A percentile compares a stretch with the other conserved stretches of the same genome.
Evolutionary conservation across 2,113 vertebrate species (phyloP).

Genomic region (Lasiurus cinereus): DNA sequence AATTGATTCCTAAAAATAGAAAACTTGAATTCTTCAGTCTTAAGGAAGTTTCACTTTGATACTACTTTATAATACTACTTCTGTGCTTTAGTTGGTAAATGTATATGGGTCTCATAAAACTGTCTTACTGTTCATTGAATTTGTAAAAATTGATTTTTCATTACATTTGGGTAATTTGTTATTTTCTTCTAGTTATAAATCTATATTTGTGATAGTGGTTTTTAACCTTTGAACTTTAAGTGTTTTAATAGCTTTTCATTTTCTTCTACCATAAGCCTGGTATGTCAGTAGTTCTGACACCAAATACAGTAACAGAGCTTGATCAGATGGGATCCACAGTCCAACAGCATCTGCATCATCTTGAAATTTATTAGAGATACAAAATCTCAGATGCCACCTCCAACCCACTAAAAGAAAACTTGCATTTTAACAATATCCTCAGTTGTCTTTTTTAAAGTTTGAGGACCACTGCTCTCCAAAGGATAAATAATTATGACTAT

Average conservation of each 20-base stretch:
- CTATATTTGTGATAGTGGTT: neutral
- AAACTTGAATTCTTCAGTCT: neutral
- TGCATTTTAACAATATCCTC: slow-evolving; percentile 31
- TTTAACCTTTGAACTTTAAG: slow-evolving; percentile 57
- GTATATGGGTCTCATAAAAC: neutral
- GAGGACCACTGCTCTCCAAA: slow-evolving; percentile 34
- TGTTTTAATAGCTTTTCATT: slow-evolving; percentile 59
- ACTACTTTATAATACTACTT: slow-evolving; percentile 16
- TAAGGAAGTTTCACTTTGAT: slow-evolving; percentile 27
- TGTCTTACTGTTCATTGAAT: neutral
- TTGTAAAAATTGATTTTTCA: slow-evolving; percentile 45
- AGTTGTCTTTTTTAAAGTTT: slow-evolving; percentile 42
- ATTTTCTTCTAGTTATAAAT: slow-evolving; percentile 49
- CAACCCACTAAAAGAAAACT: slow-evolving; percentile 3
- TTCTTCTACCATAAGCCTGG: neutral
- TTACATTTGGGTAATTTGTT: slow-evolving; percentile 49
- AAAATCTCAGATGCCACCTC: neutral
- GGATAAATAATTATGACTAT: slow-evolving; percentile 28
- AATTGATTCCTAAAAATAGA: slow-evolving; percentile 46
- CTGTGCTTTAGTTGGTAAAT: slow-evolving; percentile 50
- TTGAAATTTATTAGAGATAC: neutral
- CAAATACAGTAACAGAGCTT: slow-evolving; percentile 16
- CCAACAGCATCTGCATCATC: neutral
- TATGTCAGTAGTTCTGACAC: slow-evolving; percentile 27
- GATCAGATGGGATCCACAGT: neutral